These are phyloP conservation scores for Sapajus apella DNA, from an alignment of 2,113 vertebrate species.

Conservation along the genomic window DNA sequence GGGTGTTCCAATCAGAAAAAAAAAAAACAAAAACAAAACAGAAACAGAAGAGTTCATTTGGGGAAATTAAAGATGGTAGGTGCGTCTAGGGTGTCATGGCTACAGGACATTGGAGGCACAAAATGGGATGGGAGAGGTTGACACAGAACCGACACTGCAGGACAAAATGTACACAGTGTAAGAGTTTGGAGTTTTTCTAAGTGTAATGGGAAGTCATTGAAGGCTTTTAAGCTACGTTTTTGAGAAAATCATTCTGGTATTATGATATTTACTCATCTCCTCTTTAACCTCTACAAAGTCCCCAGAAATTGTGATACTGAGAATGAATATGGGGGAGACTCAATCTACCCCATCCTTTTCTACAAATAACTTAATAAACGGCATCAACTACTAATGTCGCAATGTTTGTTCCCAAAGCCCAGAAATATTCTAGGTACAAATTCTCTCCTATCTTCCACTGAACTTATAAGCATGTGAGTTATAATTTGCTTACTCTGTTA, in stretches of 20 bases:
- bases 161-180: too few relatives aligned
- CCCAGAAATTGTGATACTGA: neutral
- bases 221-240: neutral
- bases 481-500: neutral
- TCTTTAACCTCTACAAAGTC: neutral
- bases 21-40: neutral
- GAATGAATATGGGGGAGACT: neutral
- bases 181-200: neutral
- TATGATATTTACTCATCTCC: neutral
- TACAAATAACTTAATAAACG: neutral
- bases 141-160: neutral
- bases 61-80: neutral
- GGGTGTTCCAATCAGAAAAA: neutral
- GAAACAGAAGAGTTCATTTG: neutral
- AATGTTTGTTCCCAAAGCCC: neutral
- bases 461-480: slow-evolving; percentile 13
- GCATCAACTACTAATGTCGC: neutral
- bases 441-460: neutral
- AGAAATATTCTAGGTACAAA: neutral
- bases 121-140: neutral
- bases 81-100: neutral
- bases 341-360: neutral
- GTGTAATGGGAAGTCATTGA: neutral
- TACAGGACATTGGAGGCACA: neutral
- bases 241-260: neutral